Evolutionary conservation across 2,888 invertebrate genomes (phyloP).

Genomic region (Andrena marginata): DNA sequence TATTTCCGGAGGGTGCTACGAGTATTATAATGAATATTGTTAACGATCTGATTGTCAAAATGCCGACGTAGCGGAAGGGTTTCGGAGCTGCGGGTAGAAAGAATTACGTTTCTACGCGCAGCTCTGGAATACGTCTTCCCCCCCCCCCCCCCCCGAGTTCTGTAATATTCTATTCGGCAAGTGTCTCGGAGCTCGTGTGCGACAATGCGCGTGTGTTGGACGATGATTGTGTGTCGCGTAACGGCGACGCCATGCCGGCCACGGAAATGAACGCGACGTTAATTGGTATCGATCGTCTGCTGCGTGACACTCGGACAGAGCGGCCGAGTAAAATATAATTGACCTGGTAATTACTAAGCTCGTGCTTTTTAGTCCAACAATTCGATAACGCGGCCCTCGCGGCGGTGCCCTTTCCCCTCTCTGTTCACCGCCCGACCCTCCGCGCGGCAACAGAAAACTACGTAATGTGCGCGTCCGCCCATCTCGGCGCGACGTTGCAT

Average conservation of each 20-base stretch:
- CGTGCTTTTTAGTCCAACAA: not conserved
- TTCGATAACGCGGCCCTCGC: not conserved
- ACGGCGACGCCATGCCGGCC: slow-evolving; percentile 14
- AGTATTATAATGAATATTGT: not conserved
- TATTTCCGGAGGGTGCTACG: not conserved
- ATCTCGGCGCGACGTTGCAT: slow-evolving; percentile 2
- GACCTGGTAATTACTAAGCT: slow-evolving; percentile 35
- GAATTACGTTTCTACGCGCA: not conserved
- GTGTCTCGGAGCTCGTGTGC: not conserved
- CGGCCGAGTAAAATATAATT: slow-evolving; percentile 29
- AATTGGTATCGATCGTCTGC: slow-evolving; percentile 41
- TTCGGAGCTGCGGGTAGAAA: not conserved
- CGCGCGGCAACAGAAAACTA: not conserved
- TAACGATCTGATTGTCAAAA: slow-evolving; percentile 1
- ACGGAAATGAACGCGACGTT: slow-evolving; percentile 22
- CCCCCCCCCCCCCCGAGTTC: not conserved
- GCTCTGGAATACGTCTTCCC: not conserved
- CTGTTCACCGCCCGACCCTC: not conserved
- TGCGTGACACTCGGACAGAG: not conserved
- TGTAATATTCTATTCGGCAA: not conserved
- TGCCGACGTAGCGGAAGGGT: not conserved
- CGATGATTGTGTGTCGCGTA: slow-evolving; percentile 31
- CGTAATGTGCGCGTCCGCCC: not conserved
- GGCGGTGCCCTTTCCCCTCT: not conserved
- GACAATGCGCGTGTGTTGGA: not conserved